These are phyloP conservation scores for Lucilia cuprina DNA, from an alignment of 1,140 invertebrate genomes.

Conservation along the genomic window DNA sequence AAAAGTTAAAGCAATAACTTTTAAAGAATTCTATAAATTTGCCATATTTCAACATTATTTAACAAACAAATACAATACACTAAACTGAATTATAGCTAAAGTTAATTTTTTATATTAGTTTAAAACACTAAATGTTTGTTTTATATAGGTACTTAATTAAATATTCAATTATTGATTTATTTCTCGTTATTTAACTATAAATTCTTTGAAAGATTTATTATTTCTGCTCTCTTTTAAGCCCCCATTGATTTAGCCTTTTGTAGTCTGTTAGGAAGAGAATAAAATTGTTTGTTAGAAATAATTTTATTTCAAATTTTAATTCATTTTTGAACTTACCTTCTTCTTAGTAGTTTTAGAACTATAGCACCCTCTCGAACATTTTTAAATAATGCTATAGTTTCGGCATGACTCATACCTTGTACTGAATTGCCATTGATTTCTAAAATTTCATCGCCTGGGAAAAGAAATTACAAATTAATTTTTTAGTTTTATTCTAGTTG, in stretches of 20 bases:
- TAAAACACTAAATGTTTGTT: no score
- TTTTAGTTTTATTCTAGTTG: no score
- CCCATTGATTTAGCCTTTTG: constrained; percentile 61
- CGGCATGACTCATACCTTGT: constrained; percentile 84
- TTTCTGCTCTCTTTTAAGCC: constrained; percentile 40
- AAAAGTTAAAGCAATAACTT: neutral
- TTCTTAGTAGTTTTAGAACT: constrained; percentile 79
- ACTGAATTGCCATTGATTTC: constrained; percentile 85
- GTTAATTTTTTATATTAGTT: no score
- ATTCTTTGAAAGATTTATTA: neutral
- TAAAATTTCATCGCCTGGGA: constrained; percentile 87
- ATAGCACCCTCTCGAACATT: constrained; percentile 86
- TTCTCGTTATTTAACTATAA: no score
- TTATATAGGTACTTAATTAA: no score
- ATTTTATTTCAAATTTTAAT: neutral
- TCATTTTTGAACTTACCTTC: constrained; percentile 64
- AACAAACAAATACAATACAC: neutral
- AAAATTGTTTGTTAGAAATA: neutral
- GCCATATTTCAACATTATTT: neutral
- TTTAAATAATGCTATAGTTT: constrained; percentile 89
- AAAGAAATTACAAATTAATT: neutral
- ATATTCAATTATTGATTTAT: no score
- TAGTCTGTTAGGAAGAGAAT: constrained; percentile 43
- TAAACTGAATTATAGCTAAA: neutral
- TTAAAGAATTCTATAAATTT: neutral